Conservation (phyloP, 2,888 invertebrate genomes). For the Pinctada fucata region DNA sequence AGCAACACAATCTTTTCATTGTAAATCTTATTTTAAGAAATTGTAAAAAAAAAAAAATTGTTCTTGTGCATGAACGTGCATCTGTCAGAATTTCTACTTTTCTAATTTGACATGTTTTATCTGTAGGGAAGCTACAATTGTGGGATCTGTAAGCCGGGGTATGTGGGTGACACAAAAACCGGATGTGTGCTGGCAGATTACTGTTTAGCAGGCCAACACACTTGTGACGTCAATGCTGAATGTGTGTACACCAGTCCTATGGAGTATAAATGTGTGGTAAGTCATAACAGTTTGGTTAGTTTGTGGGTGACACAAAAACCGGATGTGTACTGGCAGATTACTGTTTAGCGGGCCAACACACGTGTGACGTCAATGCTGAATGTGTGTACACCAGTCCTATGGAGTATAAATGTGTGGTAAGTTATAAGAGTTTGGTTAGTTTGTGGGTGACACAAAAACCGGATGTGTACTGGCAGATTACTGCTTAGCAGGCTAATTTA, state of each 20-base stretch:
- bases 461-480: constrained; percentile 64
- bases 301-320: constrained; percentile 52
- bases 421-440: constrained; percentile 59
- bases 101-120: background rate
- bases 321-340: constrained; percentile 64
- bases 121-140: constrained; percentile 67
- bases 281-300: constrained; percentile 60
- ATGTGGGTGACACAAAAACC: constrained; percentile 56
- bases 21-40: too few relatives aligned
- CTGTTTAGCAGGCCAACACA: constrained; percentile 58
- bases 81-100: too few relatives aligned
- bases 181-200: constrained; percentile 64
- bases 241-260: constrained; percentile 63
- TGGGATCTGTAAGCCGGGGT: constrained; percentile 64
- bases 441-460: constrained; percentile 48
- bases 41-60: too few relatives aligned
- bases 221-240: constrained; percentile 51
- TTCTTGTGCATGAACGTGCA: too few relatives aligned
- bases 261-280: constrained; percentile 57
- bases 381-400: constrained; percentile 63
- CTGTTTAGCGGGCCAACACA: constrained; percentile 58
- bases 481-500: constrained; percentile 51
- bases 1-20: too few relatives aligned
- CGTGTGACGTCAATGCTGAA: constrained; percentile 51
- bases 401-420: constrained; percentile 54